phyloP scores from a whole-genome alignment of 2,797 vertebrate species.

The Pampus argenteus region DNA sequence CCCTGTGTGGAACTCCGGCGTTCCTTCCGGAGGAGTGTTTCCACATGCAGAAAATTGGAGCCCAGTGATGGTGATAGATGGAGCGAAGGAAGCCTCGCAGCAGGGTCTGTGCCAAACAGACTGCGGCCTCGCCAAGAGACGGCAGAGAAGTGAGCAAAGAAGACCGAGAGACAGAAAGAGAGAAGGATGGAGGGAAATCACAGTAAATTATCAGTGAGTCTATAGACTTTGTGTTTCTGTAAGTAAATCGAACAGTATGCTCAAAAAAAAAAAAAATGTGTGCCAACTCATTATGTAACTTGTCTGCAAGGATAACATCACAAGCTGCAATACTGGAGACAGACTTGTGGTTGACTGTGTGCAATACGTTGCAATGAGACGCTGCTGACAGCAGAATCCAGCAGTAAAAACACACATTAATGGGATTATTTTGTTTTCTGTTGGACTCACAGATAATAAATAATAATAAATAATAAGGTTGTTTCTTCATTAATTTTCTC shows the following conservation, averaged over 20 bases:
- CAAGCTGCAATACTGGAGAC: conserved; percentile 33
- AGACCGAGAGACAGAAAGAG: conserved; percentile 1
- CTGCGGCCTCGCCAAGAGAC: conserved; percentile 58
- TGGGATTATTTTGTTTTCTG: no score
- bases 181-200: conserved; percentile 35
- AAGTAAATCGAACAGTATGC: conserved; percentile 45
- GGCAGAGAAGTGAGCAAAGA: conserved; percentile 54
- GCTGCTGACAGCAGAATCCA: not conserved
- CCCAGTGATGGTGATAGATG: conserved; percentile 65
- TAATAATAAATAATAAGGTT: no score
- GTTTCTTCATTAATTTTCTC: not conserved
- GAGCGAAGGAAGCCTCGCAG: conserved; percentile 60
- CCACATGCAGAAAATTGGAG: conserved; percentile 60
- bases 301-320: conserved; percentile 54
- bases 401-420: not conserved
- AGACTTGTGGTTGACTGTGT: conserved; percentile 13
- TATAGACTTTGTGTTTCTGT: conserved; percentile 27
- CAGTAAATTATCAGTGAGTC: conserved; percentile 28
- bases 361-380: conserved; percentile 28
- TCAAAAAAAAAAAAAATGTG: conserved; percentile 47
- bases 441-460: no score
- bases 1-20: conserved; percentile 55
- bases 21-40: conserved; percentile 60
- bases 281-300: conserved; percentile 57
- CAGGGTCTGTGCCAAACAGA: conserved; percentile 49